Evolutionary conservation across 2,888 invertebrate species (phyloP), one percentile per base, ranked within the genome.

Genomic region (Argyresthia goedartella): DNA sequence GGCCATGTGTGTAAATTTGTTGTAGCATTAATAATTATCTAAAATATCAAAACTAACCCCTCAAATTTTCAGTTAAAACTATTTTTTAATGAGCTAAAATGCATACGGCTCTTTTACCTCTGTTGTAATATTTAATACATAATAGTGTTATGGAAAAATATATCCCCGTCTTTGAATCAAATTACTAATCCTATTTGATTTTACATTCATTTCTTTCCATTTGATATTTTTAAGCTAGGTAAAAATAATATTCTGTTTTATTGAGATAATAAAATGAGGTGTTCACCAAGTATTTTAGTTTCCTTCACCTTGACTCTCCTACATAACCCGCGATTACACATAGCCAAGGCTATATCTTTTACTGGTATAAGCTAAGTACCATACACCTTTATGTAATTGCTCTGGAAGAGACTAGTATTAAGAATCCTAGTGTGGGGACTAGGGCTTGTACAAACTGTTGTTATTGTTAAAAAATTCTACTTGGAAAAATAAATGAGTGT

Each of bases 171-270:
- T 25, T 25, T 69, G 71, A 58, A 63, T 70, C 68, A 57, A 65
- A 61, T 58, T 70, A 77, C 72, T 80, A 75, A 81, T 74, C 68
- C 41, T 25, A 69, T 71, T 71, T 71, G 59, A 69, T 71, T 76
- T 73, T 66, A 69, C 64, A 71, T 69, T 72, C 25, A 67, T 60
- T 57, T 54, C 57, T 56, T 65, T 66, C 69, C 73, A 67, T 76
- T 76, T 80, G 78, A 80, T 73, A 62, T 81, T 39, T 50, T 35
- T 42, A 80, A 80, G 73, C 76, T 82, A 84, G 80, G 79, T 74
- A 73, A 74, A 81, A 25, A 80, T 81, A 82, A 81, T 80, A 80
- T 81, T 80, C 79, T 81, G 84, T 85, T 86, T 82, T 82, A 81
- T 72, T 78, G 75, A 81, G 73, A 81, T 72, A 73, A 78, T 82